phyloP scores from a whole-genome alignment of 2,888 invertebrate genomes.

The Spialia ferax region DNA sequence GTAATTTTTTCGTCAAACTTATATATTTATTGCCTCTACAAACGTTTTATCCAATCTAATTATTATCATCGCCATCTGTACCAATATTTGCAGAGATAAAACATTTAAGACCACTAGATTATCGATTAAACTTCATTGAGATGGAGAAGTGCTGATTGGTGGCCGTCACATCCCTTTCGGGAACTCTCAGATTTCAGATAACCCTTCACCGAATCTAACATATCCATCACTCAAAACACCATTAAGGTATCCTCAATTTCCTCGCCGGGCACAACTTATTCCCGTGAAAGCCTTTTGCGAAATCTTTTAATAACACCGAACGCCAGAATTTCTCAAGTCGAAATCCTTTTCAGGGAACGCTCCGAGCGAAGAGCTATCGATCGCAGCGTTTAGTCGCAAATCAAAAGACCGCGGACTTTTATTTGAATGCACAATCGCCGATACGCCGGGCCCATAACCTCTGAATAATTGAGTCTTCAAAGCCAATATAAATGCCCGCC shows the following conservation, averaged over 20 bases:
- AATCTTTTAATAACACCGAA: conserved; percentile 6
- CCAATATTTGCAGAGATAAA: too few relatives aligned
- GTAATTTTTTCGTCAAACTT: too few relatives aligned
- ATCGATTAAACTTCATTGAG: too few relatives aligned
- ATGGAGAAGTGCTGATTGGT: too few relatives aligned
- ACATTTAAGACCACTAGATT: too few relatives aligned
- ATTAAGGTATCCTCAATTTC: neutral
- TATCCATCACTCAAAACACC: neutral
- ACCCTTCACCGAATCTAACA: neutral
- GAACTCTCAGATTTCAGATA: too few relatives aligned
- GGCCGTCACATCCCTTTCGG: too few relatives aligned
- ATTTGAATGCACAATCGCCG: conserved; percentile 40
- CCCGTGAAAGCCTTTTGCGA: neutral
- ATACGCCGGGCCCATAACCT: conserved; percentile 39
- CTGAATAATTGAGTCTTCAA: conserved; percentile 40
- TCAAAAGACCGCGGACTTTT: conserved; percentile 39
- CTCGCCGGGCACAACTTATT: neutral
- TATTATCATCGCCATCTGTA: too few relatives aligned
- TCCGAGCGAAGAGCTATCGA: conserved; percentile 35
- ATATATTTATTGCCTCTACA: too few relatives aligned
- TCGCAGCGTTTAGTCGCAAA: conserved; percentile 36
- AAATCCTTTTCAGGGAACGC: conserved; percentile 34
- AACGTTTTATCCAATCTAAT: too few relatives aligned
- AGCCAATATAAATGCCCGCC: conserved; percentile 38
- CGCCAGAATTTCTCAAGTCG: conserved; percentile 29